Evolutionary conservation across 2,888 invertebrate genomes (phyloP), one percentile per base, ranked within the genome.

Genomic region (Stenoptilia bipunctidactyla): DNA sequence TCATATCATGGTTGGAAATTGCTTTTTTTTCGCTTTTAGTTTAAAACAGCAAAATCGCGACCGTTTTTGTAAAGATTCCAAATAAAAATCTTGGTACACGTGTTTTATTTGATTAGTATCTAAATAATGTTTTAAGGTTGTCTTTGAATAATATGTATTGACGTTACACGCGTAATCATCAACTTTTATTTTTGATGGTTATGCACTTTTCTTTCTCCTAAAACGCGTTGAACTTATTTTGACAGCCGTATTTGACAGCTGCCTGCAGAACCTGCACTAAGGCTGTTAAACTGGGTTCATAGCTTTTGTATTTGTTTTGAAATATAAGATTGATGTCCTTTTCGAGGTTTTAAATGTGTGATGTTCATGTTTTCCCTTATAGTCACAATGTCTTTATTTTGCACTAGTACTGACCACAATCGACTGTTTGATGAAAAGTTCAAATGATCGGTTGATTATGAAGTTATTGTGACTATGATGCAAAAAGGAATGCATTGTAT

Each of bases 271-370:
- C n/a, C n/a, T n/a, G n/a, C n/a, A n/a, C n/a, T n/a, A n/a, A n/a
- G n/a, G n/a, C 4, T 8, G 20, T 20, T 20, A 20, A 20, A 20
- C 8, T 20, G 20, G 62, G 51, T 67, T 65, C 62, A 66, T 44
- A 49, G 56, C 63, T 58, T 41, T 48, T 47, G 57, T 59, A 58
- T 20, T 3, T 20, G 20, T 20, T 20, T 20, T 60, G 59, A 58
- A 52, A 50, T 43, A 39, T 51, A 58, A 52, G 50, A 58, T 52
- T 44, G 51, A 47, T 67, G 68, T 73, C 61, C 67, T 75, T 76
- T 68, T 33, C 62, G 72, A 69, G 66, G 69, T 74, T 65, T 58
- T 67, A 67, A 69, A 63, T 64, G 77, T 79, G 77, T 79, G 79
- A 68, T 72, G 59, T 70, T 66, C 69, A 73, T 75, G 73, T 74